Percentiles rank a stretch among this genome's conserved stretches.
Evolutionary conservation across 2,888 invertebrate species (phyloP).

Genomic region (Odontothrips loti): DNA sequence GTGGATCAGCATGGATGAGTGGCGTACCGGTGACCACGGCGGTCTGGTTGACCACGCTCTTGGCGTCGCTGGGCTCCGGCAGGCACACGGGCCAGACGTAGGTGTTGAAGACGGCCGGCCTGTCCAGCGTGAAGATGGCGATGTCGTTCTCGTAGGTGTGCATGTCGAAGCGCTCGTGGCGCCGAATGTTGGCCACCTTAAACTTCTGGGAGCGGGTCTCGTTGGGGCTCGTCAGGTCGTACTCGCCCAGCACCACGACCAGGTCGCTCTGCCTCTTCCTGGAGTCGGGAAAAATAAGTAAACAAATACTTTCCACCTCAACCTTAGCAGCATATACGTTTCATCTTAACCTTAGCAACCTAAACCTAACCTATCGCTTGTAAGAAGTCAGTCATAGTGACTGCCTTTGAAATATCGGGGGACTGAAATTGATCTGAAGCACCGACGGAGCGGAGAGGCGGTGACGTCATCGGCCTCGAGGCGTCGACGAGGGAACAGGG

Average conservation of each 20-base stretch:
- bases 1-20: neutral
- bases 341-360: too few relatives aligned
- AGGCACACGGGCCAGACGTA: constrained; percentile 83
- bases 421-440: neutral
- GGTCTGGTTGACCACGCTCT: constrained; percentile 37
- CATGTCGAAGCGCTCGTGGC: constrained; percentile 64
- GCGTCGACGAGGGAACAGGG: too few relatives aligned
- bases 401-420: too few relatives aligned
- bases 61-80: constrained; percentile 55
- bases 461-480: too few relatives aligned
- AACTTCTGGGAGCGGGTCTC: constrained; percentile 70
- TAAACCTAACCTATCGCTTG: too few relatives aligned
- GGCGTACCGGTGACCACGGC: constrained; percentile 43
- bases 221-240: constrained; percentile 63
- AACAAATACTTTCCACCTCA: too few relatives aligned
- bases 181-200: constrained; percentile 58
- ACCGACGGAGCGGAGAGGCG: too few relatives aligned
- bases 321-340: too few relatives aligned
- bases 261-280: constrained; percentile 60
- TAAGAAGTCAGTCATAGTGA: too few relatives aligned
- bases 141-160: constrained; percentile 72
- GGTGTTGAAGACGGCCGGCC: constrained; percentile 64
- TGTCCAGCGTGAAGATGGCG: constrained; percentile 63
- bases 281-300: constrained; percentile 44
- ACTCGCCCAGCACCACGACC: constrained; percentile 72